phyloP scores from a whole-genome alignment of 2,113 vertebrate species.

The Helogale parvula region DNA sequence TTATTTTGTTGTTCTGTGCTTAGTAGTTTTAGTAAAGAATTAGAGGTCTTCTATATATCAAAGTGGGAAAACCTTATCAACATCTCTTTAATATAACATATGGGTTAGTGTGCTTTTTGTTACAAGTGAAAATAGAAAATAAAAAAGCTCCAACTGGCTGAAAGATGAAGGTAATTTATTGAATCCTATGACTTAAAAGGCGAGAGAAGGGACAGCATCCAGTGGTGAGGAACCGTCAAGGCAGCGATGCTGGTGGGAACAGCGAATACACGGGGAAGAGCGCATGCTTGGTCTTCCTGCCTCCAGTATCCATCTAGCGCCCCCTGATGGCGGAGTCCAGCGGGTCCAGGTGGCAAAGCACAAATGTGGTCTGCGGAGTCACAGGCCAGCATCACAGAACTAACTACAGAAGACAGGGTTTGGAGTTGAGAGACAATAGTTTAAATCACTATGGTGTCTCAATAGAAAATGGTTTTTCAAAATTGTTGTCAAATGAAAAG shows the following conservation, averaged over 20 bases:
- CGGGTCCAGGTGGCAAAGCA: background rate
- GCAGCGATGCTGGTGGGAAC: background rate
- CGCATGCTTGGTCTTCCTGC: background rate
- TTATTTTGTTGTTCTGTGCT: background rate
- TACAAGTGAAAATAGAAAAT: constrained; percentile 18
- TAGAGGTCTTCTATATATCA: background rate
- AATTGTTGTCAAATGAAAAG: background rate
- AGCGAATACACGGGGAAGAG: background rate
- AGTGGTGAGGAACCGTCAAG: background rate
- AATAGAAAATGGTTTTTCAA: background rate
- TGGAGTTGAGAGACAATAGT: background rate
- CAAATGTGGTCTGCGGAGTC: background rate
- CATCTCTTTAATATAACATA: background rate
- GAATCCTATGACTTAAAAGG: background rate
- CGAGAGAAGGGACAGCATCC: background rate
- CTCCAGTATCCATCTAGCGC: background rate
- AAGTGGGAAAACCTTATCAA: background rate
- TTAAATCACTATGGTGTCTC: background rate
- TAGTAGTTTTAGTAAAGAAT: background rate
- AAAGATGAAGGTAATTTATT: background rate
- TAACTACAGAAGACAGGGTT: background rate
- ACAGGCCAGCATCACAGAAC: background rate
- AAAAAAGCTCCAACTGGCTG: background rate
- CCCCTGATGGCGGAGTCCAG: background rate
- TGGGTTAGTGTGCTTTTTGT: background rate